These are phyloP conservation scores for Penaeus monodon DNA, from an alignment of 2,888 invertebrate species.

Conservation along the genomic window DNA sequence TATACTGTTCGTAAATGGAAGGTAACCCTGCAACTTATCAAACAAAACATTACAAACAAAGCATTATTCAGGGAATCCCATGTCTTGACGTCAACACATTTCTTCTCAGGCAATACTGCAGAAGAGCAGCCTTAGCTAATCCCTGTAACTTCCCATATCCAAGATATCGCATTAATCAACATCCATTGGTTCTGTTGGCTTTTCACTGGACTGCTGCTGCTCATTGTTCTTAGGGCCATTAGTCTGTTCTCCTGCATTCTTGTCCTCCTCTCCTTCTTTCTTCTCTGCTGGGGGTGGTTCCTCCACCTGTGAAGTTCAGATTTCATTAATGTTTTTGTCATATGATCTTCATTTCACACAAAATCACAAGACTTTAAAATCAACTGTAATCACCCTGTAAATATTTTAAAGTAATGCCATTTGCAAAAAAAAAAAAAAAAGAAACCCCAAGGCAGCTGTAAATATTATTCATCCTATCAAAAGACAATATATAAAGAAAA, in stretches of 20 bases:
- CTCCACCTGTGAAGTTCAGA: slow-evolving; percentile 44
- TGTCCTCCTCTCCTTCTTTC: slow-evolving; percentile 32
- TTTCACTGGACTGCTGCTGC: slow-evolving; percentile 36
- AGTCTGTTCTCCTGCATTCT: slow-evolving; percentile 39
- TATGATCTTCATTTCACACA: neutral
- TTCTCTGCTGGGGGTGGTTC: slow-evolving; percentile 54
- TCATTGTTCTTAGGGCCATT: slow-evolving; percentile 54
- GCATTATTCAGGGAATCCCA: no score
- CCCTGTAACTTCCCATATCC: no score
- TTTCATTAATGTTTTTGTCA: neutral
- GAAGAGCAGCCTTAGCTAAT: no score
- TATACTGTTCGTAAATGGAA: no score
- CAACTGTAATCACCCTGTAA: neutral
- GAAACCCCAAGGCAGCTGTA: neutral
- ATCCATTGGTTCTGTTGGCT: slow-evolving; percentile 59
- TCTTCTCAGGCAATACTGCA: no score
- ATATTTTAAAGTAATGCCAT: neutral
- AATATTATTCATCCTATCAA: neutral
- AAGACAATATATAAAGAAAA: neutral
- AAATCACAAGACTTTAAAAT: neutral
- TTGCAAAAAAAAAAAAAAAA: no score
- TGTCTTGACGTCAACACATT: no score
- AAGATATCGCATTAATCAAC: slow-evolving; percentile 41
- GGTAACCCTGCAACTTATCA: no score
- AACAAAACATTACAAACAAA: no score